Percentiles rank a stretch among this genome's conserved stretches.
phyloP scores from a whole-genome alignment of 2,797 vertebrate genomes.

The Tauraco hartlaubi region DNA sequence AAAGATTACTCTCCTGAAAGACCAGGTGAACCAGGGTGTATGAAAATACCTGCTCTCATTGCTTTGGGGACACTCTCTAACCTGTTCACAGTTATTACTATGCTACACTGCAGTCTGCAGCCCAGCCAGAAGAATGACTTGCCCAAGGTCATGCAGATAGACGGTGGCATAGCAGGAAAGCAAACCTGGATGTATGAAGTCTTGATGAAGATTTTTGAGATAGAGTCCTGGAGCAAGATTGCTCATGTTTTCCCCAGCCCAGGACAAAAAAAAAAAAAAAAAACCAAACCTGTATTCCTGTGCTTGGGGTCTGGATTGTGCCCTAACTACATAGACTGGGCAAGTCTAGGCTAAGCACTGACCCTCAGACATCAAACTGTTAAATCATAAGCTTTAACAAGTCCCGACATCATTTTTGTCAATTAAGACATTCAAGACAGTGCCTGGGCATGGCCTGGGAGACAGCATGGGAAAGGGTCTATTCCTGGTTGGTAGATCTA shows the following conservation, averaged over 20 bases:
- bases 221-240: not conserved
- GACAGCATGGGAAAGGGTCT: not conserved
- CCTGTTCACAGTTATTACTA: not conserved
- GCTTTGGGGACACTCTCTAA: not conserved
- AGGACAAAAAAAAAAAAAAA: not conserved
- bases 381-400: not conserved
- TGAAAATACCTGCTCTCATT: not conserved
- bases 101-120: constrained; percentile 38
- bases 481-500: accelerated
- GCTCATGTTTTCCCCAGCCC: not conserved
- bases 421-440: not conserved
- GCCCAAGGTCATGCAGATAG: constrained; percentile 50
- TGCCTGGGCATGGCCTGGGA: not conserved
- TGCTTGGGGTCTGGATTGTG: not conserved
- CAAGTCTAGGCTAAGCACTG: not conserved
- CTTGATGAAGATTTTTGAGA: not conserved
- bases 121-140: constrained; percentile 32
- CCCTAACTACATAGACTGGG: not conserved
- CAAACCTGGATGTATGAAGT: not conserved
- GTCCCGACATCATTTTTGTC: not conserved
- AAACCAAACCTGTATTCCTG: accelerated
- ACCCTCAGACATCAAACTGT: not conserved
- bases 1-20: not conserved
- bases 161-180: not conserved
- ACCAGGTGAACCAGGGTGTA: not conserved